Evolutionary conservation across 2,113 vertebrate species (phyloP), one percentile per base, ranked within the genome.

Genomic region (Nannobrachium achirus): DNA sequence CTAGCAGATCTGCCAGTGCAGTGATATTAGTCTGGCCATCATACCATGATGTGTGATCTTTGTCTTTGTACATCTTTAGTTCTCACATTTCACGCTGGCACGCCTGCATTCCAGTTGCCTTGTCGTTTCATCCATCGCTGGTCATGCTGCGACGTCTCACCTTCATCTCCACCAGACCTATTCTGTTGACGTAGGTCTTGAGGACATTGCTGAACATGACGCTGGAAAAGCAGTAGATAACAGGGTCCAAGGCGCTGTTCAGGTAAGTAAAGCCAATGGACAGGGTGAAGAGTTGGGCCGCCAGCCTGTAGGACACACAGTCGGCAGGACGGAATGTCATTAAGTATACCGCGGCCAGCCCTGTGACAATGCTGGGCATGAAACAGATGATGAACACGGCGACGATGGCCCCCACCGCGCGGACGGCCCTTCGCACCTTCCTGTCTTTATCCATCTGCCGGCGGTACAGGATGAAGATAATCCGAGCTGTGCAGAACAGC

Each of bases 381-480:
- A 92, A 92, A 66, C 91, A 93, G 16, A 91, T 0, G 7, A 76
- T 74, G 52, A 90, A 90, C 41, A 88, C 80, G 10, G 51, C 10
- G 13, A 75, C 62, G 56, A 91, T 73, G 39, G 71, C 44, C 10
- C 55, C 4, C 0, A 93, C 76, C 0, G 84, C 58, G 49, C 48
- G 46, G 10, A 89, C 71, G 55, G 90, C 84, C 11, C 60, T 66
- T 10, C 16, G 55, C 2, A 81, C 69, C n/a, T 10, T 85, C 33
- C 19, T 13, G 10, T 71, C 51, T 33, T 1, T 75, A 33, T 15
- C 39, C 20, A 79, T 10, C 46, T 4, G 13, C 1, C 53, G 56
- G 7, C 42, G 44, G 7, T 46, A 63, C 11, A 90, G 69, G 2
- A 5, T 46, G 59, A 41, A 86, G 51, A 33, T n/a, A 10, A 88